Evolutionary conservation across 2,113 vertebrate genomes (phyloP), one percentile per base, ranked within the genome.

Genomic region (Psittacula cyanocephala): DNA sequence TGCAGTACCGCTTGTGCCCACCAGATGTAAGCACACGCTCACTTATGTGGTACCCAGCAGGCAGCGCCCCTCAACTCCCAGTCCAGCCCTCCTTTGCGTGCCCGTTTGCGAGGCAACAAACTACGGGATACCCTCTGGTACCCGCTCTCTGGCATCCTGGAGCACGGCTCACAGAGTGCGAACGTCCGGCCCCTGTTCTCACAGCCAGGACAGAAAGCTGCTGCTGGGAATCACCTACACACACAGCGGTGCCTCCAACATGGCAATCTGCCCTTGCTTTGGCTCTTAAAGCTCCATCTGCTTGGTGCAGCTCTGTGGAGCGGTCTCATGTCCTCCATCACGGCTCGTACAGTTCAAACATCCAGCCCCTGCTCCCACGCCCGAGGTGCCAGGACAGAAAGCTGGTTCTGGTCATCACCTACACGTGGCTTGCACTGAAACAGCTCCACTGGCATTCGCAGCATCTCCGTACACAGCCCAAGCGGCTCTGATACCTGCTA

Each of bases 381-480:
- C 57, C 13, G 57, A 35, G 57, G 22, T 35, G 27, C 22, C 33
- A 5, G 57, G 22, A 10, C 22, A 35, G 33, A 59, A 35, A 59
- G 33, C 33, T 35, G 57, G 57, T 35, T 35, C 57, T 16, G 57
- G 57, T 59, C n/a, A 10, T 59, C 33, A 59, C 33, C 57, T 35
- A 59, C 57, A 13, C 55, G 10, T 10, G 57, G 33, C 57, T 59
- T n/a, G 57, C 57, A 5, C 33, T 35, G 22, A 10, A 23, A 15
- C 55, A 23, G 55, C 33, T 59, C 55, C 55, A 15, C 55, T 9
- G 16, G 7, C 57, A 15, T 23, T 23, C 13, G 13, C 33, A 35
- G 24, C 15, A 4, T 2, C 1, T 15, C 19, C 52, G 12, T 4
- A 7, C 16, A 1, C 1, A 60, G 9, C 35, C 24, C 39, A 16